Conservation (phyloP, 2,113 vertebrate species). For the Zosterops japonicus region DNA sequence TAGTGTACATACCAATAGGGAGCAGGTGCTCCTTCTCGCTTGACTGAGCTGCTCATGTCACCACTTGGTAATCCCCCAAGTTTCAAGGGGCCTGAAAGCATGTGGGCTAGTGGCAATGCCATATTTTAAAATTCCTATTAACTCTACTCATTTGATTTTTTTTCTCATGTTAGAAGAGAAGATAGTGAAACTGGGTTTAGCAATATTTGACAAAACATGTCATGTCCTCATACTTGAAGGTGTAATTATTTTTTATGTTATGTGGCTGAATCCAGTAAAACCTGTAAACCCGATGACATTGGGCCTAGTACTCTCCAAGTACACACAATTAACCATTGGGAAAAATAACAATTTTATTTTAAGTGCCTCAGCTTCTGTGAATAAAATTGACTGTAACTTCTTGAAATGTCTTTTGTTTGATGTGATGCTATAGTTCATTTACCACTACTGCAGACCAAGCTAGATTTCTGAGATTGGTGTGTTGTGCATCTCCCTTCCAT, state of each 20-base stretch:
- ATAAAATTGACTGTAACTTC: neutral
- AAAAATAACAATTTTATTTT: neutral
- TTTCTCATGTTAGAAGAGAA: neutral
- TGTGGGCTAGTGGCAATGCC: neutral
- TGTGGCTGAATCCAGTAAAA: neutral
- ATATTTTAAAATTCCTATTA: neutral
- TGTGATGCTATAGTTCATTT: neutral
- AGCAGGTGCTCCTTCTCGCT: slow-evolving; percentile 40
- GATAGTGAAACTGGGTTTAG: neutral
- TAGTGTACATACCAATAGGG: slow-evolving; percentile 41
- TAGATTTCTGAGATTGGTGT: neutral
- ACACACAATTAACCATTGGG: neutral
- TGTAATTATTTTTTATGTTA: neutral
- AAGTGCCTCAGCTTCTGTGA: neutral
- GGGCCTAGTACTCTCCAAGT: neutral
- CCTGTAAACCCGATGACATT: neutral
- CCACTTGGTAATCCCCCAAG: neutral
- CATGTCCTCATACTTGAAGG: neutral
- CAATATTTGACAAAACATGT: neutral
- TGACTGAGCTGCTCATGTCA: slow-evolving; percentile 5
- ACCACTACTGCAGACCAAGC: neutral
- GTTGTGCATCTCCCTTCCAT: neutral
- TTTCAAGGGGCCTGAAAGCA: neutral
- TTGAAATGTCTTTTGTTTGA: neutral
- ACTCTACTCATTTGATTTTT: neutral